These are phyloP conservation scores for Cephalopachus bancanus DNA, from an alignment of 2,797 vertebrate species.

Conservation along the genomic window DNA sequence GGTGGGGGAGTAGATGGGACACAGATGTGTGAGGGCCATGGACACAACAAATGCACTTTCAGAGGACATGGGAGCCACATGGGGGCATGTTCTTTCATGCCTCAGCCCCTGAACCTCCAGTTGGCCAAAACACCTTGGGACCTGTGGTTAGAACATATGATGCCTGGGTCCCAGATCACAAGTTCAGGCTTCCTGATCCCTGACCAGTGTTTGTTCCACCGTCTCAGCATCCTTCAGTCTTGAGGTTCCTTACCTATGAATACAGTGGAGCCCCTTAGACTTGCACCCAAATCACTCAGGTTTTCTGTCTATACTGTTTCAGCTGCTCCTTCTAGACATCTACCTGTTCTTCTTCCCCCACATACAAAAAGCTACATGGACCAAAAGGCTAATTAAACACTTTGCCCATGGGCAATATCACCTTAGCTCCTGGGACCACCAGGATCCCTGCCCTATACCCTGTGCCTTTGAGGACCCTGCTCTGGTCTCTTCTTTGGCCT, in stretches of 20 bases:
- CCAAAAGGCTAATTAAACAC: not conserved
- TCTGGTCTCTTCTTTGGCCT: not conserved
- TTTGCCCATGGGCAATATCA: not conserved
- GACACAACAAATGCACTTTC: not conserved
- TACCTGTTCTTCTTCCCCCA: rapidly evolving
- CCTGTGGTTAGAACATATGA: not conserved
- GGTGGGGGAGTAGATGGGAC: rapidly evolving
- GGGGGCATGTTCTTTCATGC: rapidly evolving
- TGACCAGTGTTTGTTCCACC: not conserved
- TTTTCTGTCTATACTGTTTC: not conserved
- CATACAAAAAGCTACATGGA: not conserved
- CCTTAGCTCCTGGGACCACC: not conserved
- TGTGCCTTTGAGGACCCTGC: no score
- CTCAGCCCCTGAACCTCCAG: not conserved
- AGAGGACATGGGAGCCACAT: not conserved
- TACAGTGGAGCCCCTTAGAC: not conserved
- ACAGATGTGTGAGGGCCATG: rapidly evolving
- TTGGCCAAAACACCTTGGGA: not conserved
- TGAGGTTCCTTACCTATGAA: not conserved
- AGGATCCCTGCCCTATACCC: not conserved
- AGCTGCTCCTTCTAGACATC: not conserved
- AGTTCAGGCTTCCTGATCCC: not conserved
- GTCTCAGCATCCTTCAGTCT: not conserved
- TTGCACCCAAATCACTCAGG: no score
- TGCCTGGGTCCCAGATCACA: not conserved